Base-by-base conservation (phyloP, 2,888 invertebrate genomes). In the Drosophila borealis region DNA sequence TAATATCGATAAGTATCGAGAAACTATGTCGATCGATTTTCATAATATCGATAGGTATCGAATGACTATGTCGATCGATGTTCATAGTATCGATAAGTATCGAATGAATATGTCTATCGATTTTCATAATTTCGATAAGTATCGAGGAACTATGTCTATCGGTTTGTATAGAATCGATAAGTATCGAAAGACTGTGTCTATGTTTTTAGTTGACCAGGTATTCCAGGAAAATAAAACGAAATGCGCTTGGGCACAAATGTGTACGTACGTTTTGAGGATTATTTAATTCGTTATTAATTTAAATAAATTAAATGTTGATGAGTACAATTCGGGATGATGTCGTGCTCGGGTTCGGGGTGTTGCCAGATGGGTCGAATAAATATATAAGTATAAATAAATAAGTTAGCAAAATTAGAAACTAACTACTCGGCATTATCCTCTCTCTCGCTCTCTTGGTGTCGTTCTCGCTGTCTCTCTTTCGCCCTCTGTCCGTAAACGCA, bases 281-380 rank as follows among this genome's bases (percentile, higher is more conserved):
- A 25, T 74, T 74, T 61, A 61, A 49, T 67, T 67, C 48, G 56
- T 57, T 56, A 36, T 54, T 45, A 21, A 50, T 60, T 76, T 74
- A 44, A 64, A 76, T 74, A 70, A 76, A 70, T 59, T 57, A 73
- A 51, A n/a, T 41, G 53, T 61, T 67, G n/a, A 34, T 41, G 49
- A 37, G 51, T 44, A 59, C 19, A 41, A 37, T 61, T 25, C 19
- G 36, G 39, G 51, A 29, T 45, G 59, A 44, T 65, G 29, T 42
- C 29, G 42, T 21, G 42, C 48, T 34, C 21, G 17, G 29, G 11
- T 44, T 4, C 6, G 29, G 55, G n/a, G 25, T 10, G 37, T 59
- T 48, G 59, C 45, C 56, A 54, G 54, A 67, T 37, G 41, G 6
- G 14, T 50, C 39, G 19, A 51, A 44, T 57, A 48, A 70, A 76